Percentiles rank a stretch among this genome's conserved stretches.
Conservation (phyloP, 2,888 invertebrate species). For the Aphodius granarius region DNA sequence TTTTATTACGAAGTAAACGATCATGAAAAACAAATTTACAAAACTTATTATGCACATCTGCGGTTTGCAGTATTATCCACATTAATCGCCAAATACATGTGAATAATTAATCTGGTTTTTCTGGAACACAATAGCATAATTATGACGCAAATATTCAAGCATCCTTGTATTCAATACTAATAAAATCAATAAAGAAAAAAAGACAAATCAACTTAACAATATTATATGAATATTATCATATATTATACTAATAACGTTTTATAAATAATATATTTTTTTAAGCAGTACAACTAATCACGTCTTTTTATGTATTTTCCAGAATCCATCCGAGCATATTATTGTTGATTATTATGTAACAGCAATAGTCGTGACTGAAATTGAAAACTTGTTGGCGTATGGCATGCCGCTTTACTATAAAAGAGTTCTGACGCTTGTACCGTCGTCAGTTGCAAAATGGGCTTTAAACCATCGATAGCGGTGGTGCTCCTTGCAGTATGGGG, state of each 20-base stretch:
- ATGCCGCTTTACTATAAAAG: constrained; percentile 17
- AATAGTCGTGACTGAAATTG: constrained; percentile 23
- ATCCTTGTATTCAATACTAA: background rate
- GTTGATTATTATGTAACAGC: constrained; percentile 8
- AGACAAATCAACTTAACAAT: no score
- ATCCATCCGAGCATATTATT: background rate
- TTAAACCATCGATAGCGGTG: constrained; percentile 19
- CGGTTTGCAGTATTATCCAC: background rate
- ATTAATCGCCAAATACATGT: background rate
- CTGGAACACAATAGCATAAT: background rate
- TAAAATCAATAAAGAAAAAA: no score
- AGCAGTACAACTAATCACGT: background rate
- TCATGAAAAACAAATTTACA: background rate
- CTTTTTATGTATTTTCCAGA: constrained; percentile 4
- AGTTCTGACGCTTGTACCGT: constrained; percentile 3
- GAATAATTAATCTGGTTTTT: background rate
- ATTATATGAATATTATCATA: no score
- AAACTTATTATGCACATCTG: background rate
- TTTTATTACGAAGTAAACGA: background rate
- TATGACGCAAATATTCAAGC: background rate
- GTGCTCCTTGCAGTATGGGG: constrained; percentile 16
- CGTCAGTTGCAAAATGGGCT: constrained; percentile 27
- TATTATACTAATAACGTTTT: no score
- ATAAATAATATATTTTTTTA: background rate
- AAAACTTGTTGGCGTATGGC: background rate